Conservation (phyloP, 2,797 vertebrate species). For the Todus mexicanus region DNA sequence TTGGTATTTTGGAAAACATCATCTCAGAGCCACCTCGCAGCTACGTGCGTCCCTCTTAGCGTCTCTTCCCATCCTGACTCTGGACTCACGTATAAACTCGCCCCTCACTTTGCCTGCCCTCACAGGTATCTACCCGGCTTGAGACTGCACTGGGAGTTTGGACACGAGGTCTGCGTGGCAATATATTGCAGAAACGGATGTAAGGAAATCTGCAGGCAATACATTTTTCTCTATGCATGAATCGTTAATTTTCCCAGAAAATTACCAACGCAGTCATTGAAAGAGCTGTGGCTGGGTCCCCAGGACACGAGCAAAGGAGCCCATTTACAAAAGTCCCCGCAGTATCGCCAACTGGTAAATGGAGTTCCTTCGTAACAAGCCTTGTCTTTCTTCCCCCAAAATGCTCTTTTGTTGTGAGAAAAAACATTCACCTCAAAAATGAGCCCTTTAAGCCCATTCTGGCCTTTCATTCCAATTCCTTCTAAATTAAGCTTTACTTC, state of each 20-base stretch:
- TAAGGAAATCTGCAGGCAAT: background rate
- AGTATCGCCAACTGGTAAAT: background rate
- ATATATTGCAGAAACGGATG: background rate
- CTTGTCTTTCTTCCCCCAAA: background rate
- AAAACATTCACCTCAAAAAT: background rate
- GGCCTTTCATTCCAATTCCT: background rate
- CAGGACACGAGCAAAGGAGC: background rate
- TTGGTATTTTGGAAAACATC: background rate
- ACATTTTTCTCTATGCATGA: background rate
- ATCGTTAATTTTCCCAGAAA: background rate
- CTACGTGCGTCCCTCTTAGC: rapidly evolving
- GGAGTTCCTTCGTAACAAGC: background rate
- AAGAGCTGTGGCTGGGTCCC: background rate
- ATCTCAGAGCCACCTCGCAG: background rate
- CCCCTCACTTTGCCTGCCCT: background rate
- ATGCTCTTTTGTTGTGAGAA: background rate
- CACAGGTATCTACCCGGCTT: background rate
- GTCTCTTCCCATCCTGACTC: background rate
- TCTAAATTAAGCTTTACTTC: background rate
- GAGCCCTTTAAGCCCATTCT: background rate
- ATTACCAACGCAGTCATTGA: background rate
- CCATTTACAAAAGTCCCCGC: background rate
- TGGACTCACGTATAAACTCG: rapidly evolving
- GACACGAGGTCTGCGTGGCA: background rate
- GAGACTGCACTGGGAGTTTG: background rate